These are phyloP conservation scores for Formica selysi DNA, from an alignment of 1,140 invertebrate genomes.

Conservation along the genomic window DNA sequence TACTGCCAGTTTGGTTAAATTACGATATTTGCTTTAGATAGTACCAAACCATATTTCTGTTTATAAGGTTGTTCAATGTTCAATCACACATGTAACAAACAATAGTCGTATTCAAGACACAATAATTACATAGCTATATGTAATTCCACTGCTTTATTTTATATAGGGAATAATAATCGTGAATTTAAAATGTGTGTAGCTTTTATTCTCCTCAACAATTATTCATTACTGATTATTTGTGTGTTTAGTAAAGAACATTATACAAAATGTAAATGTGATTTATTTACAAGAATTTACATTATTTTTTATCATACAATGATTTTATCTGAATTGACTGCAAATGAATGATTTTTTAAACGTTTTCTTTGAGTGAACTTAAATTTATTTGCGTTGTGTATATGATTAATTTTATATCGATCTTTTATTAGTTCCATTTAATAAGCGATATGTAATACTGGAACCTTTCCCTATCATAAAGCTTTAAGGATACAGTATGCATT, in stretches of 20 bases:
- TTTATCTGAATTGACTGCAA: constrained; percentile 48
- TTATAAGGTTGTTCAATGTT: constrained; percentile 33
- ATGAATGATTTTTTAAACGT: constrained; percentile 2
- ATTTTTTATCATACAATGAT: constrained; percentile 49
- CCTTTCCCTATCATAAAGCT: background rate
- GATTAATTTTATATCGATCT: constrained; percentile 37
- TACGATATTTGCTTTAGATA: constrained; percentile 11
- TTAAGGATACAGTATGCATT: background rate
- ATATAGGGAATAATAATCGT: constrained; percentile 59
- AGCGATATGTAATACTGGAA: background rate
- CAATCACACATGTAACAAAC: constrained; percentile 21
- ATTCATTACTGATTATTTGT: constrained; percentile 38
- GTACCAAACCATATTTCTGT: constrained; percentile 29
- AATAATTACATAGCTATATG: constrained; percentile 49
- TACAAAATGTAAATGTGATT: constrained; percentile 69
- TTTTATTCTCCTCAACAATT: constrained; percentile 51
- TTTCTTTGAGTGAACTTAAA: background rate
- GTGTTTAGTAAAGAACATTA: constrained; percentile 47
- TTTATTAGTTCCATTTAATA: constrained; percentile 34
- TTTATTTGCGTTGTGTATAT: background rate
- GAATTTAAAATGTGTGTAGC: background rate
- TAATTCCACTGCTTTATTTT: constrained; percentile 69
- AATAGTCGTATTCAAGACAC: constrained; percentile 45
- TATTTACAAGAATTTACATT: constrained; percentile 74
- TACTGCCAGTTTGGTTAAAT: constrained; percentile 64